A percentile compares a stretch with the other conserved stretches of the same genome.
These are phyloP conservation scores for Clarias macrocephalus DNA, from an alignment of 2,113 vertebrate species.

Conservation along the genomic window DNA sequence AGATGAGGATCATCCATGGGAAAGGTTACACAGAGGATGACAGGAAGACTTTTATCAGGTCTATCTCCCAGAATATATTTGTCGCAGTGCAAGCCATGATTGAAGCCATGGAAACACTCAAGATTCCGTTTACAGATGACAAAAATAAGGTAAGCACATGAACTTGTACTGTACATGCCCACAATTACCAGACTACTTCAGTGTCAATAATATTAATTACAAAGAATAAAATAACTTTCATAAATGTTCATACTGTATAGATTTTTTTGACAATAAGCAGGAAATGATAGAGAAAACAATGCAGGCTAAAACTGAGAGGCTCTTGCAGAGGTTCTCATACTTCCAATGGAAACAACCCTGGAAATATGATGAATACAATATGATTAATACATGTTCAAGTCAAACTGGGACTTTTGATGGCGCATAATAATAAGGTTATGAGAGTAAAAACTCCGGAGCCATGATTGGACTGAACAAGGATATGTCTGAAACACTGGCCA, in stretches of 20 bases:
- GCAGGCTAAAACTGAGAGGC: neutral
- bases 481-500: too few relatives aligned
- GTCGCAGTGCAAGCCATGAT: constrained; percentile 97
- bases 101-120: constrained; percentile 87
- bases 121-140: constrained; percentile 80
- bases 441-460: too few relatives aligned
- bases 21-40: constrained; percentile 95
- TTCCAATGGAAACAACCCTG: neutral
- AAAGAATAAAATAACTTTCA: neutral
- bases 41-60: constrained; percentile 85
- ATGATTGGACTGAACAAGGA: too few relatives aligned
- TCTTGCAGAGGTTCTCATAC: neutral
- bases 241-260: neutral
- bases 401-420: too few relatives aligned
- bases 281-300: too few relatives aligned
- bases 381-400: too few relatives aligned
- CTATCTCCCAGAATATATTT: constrained; percentile 97
- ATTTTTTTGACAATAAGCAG: neutral
- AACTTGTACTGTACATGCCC: neutral
- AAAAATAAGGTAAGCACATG: constrained; percentile 74
- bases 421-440: too few relatives aligned
- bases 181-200: constrained; percentile 62
- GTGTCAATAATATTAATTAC: neutral
- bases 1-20: constrained; percentile 83
- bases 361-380: too few relatives aligned